Evolutionary conservation across 2,888 invertebrate species (phyloP).

Genomic region (Aricia artaxerxes): DNA sequence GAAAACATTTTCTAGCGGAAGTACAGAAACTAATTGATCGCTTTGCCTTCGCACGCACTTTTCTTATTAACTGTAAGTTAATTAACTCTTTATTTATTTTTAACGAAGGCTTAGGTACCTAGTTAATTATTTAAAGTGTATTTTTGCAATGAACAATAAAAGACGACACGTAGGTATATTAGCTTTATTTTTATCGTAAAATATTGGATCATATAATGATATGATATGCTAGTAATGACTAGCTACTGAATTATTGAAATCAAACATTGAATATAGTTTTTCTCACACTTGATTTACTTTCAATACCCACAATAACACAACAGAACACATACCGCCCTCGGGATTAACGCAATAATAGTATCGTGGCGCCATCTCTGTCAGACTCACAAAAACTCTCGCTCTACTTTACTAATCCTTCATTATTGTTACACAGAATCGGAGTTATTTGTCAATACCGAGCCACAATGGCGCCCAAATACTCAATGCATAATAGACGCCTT

Average conservation of each 20-base stretch:
- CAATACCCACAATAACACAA: slow-evolving; percentile 59
- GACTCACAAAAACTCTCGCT: slow-evolving; percentile 57
- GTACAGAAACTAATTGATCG: background rate
- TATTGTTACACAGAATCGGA: slow-evolving; percentile 74
- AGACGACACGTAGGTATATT: too few relatives aligned
- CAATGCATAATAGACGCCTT: slow-evolving; percentile 77
- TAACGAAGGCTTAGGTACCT: background rate
- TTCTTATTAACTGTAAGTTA: slow-evolving; percentile 16
- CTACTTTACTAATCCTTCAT: slow-evolving; percentile 72
- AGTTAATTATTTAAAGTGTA: background rate
- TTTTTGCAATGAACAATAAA: background rate
- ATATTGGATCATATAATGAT: background rate
- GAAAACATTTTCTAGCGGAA: slow-evolving; percentile 3
- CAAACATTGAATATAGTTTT: background rate
- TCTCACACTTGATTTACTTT: slow-evolving; percentile 70
- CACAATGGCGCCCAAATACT: slow-evolving; percentile 79
- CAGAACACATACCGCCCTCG: slow-evolving; percentile 51
- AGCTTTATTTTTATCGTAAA: background rate
- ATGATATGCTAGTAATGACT: background rate
- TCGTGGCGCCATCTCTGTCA: slow-evolving; percentile 68
- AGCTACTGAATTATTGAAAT: slow-evolving; percentile 11
- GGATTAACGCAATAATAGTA: slow-evolving; percentile 68
- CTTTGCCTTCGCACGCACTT: slow-evolving; percentile 9
- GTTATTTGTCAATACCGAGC: slow-evolving; percentile 79
- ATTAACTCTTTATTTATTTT: slow-evolving; percentile 12